Evolutionary conservation across 2,797 vertebrate species (phyloP).

Genomic region (Poliocrania exsul): DNA sequence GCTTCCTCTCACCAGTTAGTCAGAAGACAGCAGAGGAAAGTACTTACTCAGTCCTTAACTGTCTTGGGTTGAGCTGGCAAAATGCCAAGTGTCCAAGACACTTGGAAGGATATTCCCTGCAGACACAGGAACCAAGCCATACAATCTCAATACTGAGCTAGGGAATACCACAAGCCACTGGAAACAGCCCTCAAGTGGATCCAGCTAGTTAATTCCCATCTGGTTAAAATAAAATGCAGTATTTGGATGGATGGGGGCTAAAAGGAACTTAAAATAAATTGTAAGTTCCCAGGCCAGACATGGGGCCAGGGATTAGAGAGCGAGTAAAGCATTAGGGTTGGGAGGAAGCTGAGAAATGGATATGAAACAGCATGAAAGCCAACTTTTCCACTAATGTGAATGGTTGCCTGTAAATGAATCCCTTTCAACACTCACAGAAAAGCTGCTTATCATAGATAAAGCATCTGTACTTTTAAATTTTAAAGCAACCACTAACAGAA

Average conservation of each 20-base stretch:
- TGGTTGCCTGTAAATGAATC: not conserved
- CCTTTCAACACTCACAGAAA: not conserved
- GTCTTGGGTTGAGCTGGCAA: too few relatives aligned
- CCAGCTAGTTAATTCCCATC: not conserved
- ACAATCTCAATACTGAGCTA: not conserved
- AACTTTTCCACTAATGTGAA: not conserved
- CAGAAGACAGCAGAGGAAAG: not conserved
- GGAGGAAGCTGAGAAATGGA: not conserved
- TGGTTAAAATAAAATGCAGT: not conserved
- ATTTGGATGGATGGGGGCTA: not conserved
- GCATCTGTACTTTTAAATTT: not conserved
- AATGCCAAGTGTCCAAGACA: too few relatives aligned
- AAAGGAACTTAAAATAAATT: not conserved
- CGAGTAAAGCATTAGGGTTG: not conserved
- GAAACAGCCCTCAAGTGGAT: not conserved
- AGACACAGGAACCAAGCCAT: not conserved
- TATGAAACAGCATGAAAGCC: not conserved
- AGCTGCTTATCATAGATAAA: not conserved
- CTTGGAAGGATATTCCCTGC: not conserved
- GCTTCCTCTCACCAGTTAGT: slow-evolving; percentile 31
- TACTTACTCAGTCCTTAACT: not conserved
- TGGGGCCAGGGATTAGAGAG: not conserved
- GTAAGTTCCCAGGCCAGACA: not conserved
- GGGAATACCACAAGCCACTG: not conserved
- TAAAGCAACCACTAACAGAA: not conserved